These are phyloP conservation scores for Peromyscus aztecus DNA, from an alignment of 2,797 vertebrate genomes.

Conservation along the genomic window DNA sequence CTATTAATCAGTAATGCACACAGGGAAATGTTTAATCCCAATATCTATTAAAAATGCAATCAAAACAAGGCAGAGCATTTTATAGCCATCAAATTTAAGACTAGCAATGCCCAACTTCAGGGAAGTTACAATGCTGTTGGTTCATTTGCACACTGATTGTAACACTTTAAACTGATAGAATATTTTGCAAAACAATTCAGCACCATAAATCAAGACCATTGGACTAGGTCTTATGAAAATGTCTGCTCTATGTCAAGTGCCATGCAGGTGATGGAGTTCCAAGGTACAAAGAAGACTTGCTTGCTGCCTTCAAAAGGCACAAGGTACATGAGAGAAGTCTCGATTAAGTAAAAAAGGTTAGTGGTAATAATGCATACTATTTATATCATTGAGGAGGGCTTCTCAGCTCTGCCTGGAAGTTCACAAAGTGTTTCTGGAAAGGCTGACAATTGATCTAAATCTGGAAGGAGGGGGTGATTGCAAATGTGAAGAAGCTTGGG, in stretches of 20 bases:
- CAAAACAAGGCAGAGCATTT: conserved; percentile 42
- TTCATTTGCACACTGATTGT: conserved; percentile 29
- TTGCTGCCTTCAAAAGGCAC: neutral
- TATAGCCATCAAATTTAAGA: conserved; percentile 49
- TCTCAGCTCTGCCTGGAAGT: neutral
- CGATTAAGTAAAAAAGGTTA: neutral
- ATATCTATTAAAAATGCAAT: conserved; percentile 56
- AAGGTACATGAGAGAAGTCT: fast-evolving
- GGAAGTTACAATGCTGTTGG: neutral
- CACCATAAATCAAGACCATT: neutral
- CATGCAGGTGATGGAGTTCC: neutral
- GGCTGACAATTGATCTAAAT: neutral
- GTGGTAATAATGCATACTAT: neutral
- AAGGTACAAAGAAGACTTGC: neutral
- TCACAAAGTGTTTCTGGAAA: neutral
- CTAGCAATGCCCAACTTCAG: neutral
- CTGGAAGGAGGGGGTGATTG: neutral
- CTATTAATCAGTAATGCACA: conserved; percentile 18
- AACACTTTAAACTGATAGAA: conserved; percentile 48
- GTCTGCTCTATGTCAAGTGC: neutral
- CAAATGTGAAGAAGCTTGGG: neutral
- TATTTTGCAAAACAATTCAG: conserved; percentile 25
- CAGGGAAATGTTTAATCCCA: conserved; percentile 33
- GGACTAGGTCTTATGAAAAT: neutral
- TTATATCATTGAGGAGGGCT: neutral